Percentiles rank a stretch among this genome's conserved stretches.
phyloP scores from a whole-genome alignment of 2,888 invertebrate species.

The Chalcis sispes region DNA sequence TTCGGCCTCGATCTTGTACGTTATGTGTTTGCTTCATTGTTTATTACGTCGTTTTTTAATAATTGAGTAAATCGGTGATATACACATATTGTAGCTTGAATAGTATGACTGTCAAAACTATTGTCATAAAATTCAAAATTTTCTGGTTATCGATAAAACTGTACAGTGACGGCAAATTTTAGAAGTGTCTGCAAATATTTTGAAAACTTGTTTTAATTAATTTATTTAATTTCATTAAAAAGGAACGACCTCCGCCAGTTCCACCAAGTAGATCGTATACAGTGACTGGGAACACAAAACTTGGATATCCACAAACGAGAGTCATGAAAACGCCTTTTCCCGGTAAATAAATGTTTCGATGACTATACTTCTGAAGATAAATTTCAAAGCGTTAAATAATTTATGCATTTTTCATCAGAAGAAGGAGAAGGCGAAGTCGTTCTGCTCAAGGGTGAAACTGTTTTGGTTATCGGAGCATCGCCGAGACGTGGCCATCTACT shows the following conservation, averaged over 20 bases:
- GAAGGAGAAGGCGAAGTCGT: constrained; percentile 79
- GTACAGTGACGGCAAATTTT: too few species aligned
- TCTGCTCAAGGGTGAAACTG: constrained; percentile 89
- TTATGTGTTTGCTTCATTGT: too few species aligned
- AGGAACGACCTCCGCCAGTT: constrained; percentile 94
- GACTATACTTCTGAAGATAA: too few species aligned
- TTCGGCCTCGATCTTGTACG: constrained; percentile 92
- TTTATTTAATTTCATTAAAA: too few species aligned
- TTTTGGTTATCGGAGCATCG: constrained; percentile 92
- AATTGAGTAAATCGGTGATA: too few species aligned
- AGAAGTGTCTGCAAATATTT: too few species aligned
- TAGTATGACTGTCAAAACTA: too few species aligned
- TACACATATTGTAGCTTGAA: too few species aligned
- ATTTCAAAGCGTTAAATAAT: not conserved
- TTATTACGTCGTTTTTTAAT: too few species aligned
- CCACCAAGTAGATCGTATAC: constrained; percentile 94
- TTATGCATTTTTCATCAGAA: constrained; percentile 63
- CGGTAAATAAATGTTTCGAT: constrained; percentile 74
- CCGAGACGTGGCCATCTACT: constrained; percentile 90
- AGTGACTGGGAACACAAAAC: constrained; percentile 91
- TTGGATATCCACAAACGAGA: constrained; percentile 94
- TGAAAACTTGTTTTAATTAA: too few species aligned
- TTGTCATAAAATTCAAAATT: not conserved
- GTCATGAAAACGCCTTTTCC: constrained; percentile 93
- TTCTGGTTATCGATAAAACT: not conserved